A percentile compares a stretch with the other conserved stretches of the same genome.
phyloP scores from a whole-genome alignment of 2,113 vertebrate genomes.

The Tringa solitaria region DNA sequence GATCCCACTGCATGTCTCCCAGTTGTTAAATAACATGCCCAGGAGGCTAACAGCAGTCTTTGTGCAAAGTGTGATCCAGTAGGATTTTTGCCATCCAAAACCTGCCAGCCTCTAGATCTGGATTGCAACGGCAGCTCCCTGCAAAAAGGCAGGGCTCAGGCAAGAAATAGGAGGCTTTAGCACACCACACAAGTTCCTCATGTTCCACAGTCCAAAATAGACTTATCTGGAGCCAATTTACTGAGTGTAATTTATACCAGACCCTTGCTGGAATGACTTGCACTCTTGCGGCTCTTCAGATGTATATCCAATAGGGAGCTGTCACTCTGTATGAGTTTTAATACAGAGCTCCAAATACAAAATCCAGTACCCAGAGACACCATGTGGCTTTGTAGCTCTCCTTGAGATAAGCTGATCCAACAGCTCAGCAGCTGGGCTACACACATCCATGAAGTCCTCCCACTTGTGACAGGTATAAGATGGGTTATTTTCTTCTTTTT shows the following conservation, averaged over 20 bases:
- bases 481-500: background rate
- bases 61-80: background rate
- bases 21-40: background rate
- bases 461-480: conserved; percentile 20
- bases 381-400: conserved; percentile 14
- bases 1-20: background rate
- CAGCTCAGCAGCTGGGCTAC: conserved; percentile 23
- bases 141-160: background rate
- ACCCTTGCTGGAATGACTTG: conserved; percentile 62
- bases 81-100: background rate
- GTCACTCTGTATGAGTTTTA: background rate
- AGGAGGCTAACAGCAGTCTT: background rate
- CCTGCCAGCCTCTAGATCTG: background rate
- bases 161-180: conserved; percentile 4
- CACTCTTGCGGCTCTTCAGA: conserved; percentile 62
- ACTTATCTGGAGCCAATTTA: conserved; percentile 73
- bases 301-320: conserved; percentile 63
- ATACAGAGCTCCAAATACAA: conserved; percentile 12
- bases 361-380: conserved; percentile 26
- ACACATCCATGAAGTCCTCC: background rate
- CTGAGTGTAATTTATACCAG: conserved; percentile 67
- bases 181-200: conserved; percentile 47
- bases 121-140: background rate
- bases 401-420: conserved; percentile 9
- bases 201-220: conserved; percentile 68